Evolutionary conservation across 2,113 vertebrate species (phyloP).

Genomic region (Euleptes europaea): DNA sequence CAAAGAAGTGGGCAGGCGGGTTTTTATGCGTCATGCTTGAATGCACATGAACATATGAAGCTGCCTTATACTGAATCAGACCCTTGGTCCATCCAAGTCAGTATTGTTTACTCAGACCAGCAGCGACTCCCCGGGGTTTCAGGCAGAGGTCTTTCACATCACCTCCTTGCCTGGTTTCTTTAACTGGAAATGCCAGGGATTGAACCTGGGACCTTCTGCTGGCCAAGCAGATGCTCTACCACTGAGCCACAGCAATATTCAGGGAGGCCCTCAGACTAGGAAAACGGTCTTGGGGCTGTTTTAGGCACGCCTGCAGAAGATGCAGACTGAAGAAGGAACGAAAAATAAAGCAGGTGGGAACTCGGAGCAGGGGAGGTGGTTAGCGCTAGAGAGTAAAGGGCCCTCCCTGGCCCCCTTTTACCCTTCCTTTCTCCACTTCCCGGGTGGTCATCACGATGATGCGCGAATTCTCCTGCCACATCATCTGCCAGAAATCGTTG

Average conservation of each 20-base stretch:
- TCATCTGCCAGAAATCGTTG: constrained; percentile 96
- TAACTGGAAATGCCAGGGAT: no score
- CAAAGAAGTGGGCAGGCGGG: neutral
- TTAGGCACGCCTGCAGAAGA: neutral
- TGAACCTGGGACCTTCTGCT: no score
- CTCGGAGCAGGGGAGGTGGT: neutral
- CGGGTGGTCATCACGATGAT: constrained; percentile 96
- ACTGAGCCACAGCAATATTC: no score
- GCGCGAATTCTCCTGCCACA: constrained; percentile 87
- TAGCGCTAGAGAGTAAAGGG: neutral
- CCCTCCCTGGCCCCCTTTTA: constrained; percentile 60
- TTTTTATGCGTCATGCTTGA: neutral
- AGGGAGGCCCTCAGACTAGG: neutral
- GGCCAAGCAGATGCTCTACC: no score
- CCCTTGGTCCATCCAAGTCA: no score
- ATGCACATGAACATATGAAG: no score
- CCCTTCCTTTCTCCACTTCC: constrained; percentile 95
- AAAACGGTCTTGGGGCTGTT: neutral
- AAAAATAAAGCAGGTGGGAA: no score
- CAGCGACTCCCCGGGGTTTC: no score
- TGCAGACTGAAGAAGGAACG: neutral
- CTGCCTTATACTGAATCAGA: no score
- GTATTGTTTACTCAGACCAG: no score
- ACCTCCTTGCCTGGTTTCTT: no score
- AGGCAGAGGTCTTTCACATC: no score